A percentile compares a stretch with the other conserved stretches of the same genome.
phyloP scores from a whole-genome alignment of 2,113 vertebrate genomes.

The Ophthalmolycus amberensis region DNA sequence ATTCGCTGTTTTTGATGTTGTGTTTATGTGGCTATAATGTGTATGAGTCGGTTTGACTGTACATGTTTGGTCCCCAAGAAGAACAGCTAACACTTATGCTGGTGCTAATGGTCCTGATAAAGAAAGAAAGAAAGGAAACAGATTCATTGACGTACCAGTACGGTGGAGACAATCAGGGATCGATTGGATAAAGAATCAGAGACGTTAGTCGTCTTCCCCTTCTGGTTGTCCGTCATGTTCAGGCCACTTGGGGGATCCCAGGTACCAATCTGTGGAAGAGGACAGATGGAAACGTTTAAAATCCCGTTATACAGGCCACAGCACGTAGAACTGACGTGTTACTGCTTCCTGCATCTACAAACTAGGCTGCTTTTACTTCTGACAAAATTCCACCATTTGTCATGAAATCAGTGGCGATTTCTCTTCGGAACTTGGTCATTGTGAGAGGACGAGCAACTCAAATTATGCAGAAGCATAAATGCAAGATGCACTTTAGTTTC shows the following conservation, averaged over 20 bases:
- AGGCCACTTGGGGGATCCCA: conserved; percentile 96
- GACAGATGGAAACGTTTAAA: background rate
- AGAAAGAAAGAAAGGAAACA: background rate
- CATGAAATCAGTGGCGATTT: background rate
- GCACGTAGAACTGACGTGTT: background rate
- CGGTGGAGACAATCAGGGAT: conserved; percentile 93
- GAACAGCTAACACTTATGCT: background rate
- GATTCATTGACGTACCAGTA: conserved; percentile 86
- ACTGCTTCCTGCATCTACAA: background rate
- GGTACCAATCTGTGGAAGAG: conserved; percentile 91
- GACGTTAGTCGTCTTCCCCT: conserved; percentile 92
- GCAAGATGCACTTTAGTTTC: background rate
- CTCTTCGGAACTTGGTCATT: background rate
- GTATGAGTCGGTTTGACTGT: background rate
- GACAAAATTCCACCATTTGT: background rate
- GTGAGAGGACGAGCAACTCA: background rate
- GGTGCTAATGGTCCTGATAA: background rate
- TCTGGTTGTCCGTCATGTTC: conserved; percentile 98
- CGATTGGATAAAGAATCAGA: conserved; percentile 96
- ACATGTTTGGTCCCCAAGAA: background rate
- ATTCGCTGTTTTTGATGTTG: no score
- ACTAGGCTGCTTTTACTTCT: background rate
- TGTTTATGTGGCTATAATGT: background rate
- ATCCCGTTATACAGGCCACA: background rate
- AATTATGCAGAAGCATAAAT: background rate